Base-by-base conservation (phyloP, 2,888 invertebrate species). In the Pimpla rufipes region DNA sequence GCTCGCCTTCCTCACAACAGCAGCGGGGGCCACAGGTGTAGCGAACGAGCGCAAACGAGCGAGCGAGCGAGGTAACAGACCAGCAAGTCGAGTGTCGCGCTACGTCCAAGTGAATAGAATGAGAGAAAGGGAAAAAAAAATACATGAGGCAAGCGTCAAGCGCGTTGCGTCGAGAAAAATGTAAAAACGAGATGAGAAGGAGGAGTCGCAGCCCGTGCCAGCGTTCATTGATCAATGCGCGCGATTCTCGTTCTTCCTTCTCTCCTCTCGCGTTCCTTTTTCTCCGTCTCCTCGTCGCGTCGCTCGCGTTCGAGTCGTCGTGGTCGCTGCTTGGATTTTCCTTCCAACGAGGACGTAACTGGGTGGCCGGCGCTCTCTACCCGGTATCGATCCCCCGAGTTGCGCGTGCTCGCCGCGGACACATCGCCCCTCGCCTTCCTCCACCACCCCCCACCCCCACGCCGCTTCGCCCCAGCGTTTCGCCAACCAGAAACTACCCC, bases 321-420 rank as follows among this genome's bases (percentile, higher is more conserved):
- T n/a, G 21, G 21, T 42, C 21, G 40, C 55, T 40, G 68, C 67
- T 52, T 50, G 35, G 16, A 52, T 59, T 45, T 62, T 40, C 42
- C 42, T 67, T 70, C 42, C n/a, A 42, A 10, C 45, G 66, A 45
- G 21, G 23, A 66, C 21, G 21, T 66, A 66, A 66, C 66, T 42
- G 66, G 66, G 66, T 66, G 68, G 78, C 83, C 79, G 70, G 80
- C 77, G 78, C 21, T 42, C 13, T 66, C 80, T 5, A n/a, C 29
- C 75, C 77, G 84, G 77, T 92, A 92, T 92, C 91, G 92, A 92
- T 91, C 88, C 86, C 50, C 35, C 59, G 40, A 80, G 81, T 83
- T 84, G 91, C 92, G 92, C 91, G 88, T 91, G 92, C 90, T 87
- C 90, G 81, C 87, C 81, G 86, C 81, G 57, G 52, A 50, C 42